Percentiles rank a stretch among this genome's conserved stretches.
Conservation (phyloP, 2,797 vertebrate species). For the Sarcoramphus papa region DNA sequence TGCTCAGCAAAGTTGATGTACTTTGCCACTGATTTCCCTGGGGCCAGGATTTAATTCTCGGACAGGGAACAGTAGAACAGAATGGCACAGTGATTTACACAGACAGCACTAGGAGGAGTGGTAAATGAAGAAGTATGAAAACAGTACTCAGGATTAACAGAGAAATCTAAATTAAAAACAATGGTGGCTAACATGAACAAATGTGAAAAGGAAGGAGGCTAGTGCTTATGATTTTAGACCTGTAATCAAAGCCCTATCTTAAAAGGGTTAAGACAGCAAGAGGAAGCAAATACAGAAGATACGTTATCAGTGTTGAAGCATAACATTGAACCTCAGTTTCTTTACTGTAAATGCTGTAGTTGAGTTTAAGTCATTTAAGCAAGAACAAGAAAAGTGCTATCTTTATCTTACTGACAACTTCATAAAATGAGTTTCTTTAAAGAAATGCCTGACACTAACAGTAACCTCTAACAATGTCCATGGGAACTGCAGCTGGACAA, state of each 20-base stretch:
- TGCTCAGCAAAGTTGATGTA: background rate
- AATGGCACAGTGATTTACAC: background rate
- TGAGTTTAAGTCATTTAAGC: background rate
- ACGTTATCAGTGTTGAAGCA: background rate
- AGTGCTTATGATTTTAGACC: accelerated
- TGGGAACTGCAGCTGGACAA: background rate
- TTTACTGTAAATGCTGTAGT: background rate
- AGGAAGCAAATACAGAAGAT: background rate
- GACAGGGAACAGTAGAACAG: background rate
- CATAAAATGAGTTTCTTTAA: background rate
- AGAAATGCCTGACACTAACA: background rate
- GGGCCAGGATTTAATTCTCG: background rate
- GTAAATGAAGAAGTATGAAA: background rate
- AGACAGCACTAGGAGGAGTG: background rate
- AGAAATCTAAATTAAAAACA: background rate
- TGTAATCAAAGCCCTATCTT: background rate
- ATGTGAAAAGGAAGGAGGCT: background rate
- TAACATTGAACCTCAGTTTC: background rate
- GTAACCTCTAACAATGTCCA: background rate
- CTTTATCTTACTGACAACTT: background rate
- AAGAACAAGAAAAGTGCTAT: background rate
- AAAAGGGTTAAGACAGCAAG: background rate
- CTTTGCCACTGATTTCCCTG: background rate
- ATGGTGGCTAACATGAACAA: background rate
- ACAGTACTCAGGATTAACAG: background rate